phyloP scores from a whole-genome alignment of 2,888 invertebrate species.

The Chymomyza procnemis region DNA sequence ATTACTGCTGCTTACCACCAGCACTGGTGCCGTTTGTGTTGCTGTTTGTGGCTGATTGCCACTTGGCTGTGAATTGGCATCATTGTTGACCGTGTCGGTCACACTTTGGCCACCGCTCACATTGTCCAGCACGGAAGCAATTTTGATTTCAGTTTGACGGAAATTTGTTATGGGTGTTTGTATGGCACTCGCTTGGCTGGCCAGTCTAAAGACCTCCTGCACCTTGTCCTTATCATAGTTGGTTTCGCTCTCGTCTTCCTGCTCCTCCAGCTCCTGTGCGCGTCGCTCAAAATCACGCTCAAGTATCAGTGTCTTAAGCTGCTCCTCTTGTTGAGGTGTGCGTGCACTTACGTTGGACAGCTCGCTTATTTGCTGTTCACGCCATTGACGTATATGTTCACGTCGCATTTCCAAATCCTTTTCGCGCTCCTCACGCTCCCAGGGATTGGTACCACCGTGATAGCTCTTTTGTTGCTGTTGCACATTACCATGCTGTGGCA shows the following conservation, averaged over 20 bases:
- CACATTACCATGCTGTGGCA: constrained; percentile 66
- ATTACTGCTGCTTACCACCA: constrained; percentile 10
- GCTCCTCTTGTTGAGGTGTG: constrained; percentile 90
- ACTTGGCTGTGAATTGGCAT: constrained; percentile 1
- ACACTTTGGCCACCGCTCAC: constrained; percentile 7
- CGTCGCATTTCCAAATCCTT: constrained; percentile 85
- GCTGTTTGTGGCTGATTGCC: neutral
- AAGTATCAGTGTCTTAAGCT: constrained; percentile 91
- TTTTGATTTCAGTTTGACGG: constrained; percentile 77
- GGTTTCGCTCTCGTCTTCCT: constrained; percentile 83
- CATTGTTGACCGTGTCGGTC: neutral
- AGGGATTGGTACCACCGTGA: constrained; percentile 84
- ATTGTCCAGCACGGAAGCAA: constrained; percentile 54
- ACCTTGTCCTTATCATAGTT: constrained; percentile 78
- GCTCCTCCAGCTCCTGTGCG: constrained; percentile 87
- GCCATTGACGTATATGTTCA: constrained; percentile 87
- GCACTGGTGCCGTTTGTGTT: neutral
- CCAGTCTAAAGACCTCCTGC: constrained; percentile 80
- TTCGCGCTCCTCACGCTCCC: constrained; percentile 96
- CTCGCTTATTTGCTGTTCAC: constrained; percentile 92
- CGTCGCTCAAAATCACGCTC: constrained; percentile 96
- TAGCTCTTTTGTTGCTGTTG: constrained; percentile 58
- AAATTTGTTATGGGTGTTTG: constrained; percentile 78
- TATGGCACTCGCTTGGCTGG: constrained; percentile 78
- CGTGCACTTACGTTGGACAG: constrained; percentile 85